Evolutionary conservation across 2,888 invertebrate genomes (phyloP), one percentile per base, ranked within the genome.

Genomic region (Noctua fimbriata): DNA sequence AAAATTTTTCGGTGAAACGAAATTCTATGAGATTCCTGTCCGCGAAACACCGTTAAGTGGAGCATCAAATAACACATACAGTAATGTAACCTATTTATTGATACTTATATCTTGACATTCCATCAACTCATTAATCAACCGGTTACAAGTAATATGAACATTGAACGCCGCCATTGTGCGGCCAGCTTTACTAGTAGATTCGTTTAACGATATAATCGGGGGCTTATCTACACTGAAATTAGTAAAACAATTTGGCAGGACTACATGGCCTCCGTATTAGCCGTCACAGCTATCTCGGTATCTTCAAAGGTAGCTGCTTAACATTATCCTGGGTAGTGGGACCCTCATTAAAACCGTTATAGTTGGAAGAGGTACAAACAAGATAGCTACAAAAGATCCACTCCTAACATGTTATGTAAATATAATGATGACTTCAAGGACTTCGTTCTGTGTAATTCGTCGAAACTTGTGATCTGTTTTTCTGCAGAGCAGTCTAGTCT

Each of bases 301-400:
- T n/a, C 60, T 49, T 79, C 75, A 79, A 79, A 79, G 69, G n/a
- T 87, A 70, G 36, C 60, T 79, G 73, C 63, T 77, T 65, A 76
- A 69, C 73, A 75, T 78, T 80, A 78, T 52, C 55, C 36, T 41
- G 49, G 77, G 60, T n/a, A 55, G 69, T 78, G 58, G 55, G 41
- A 85, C 85, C 86, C 75, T 79, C 78, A 78, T 87, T 85, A 85
- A 87, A 85, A 71, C 82, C 52, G 73, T 76, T 63, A 70, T 73
- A 75, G 71, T 74, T 60, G 55, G 60, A 66, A 49, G 44, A 12
- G 69, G 66, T 36, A 47, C 65, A 69, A 72, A 76, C 52, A 66
- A 60, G 73, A 55, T 85, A 70, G 47, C 47, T 66, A 32, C 82
- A 76, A 76, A 85, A 82, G 66, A 76, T 55, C 70, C 73, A 66